Base-by-base conservation (phyloP, 2,113 vertebrate species). In the Pollimyrus isidori region DNA sequence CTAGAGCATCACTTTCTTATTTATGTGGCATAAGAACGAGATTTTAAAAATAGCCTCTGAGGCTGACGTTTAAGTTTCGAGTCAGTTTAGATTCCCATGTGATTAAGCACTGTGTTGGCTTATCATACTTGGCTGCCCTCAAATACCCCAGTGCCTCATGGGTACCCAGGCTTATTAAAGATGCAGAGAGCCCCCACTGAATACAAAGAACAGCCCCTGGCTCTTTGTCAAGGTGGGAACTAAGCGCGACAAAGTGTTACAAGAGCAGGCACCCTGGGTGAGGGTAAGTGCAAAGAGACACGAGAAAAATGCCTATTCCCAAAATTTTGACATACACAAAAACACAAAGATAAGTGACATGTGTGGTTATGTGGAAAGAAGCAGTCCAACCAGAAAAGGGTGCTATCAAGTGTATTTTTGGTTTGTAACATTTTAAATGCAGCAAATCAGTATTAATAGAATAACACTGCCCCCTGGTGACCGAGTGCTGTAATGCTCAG, bases 341-440 rank as follows among this genome's bases (percentile, higher is more conserved):
- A 42, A 39, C 42, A 80, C 5, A 80, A 80, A 80, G 13, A 35
- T 35, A 76, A 76, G 17, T 19, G 73, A 80, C 73, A 80, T 80
- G 39, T 80, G 69, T 19, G 35, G 5, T 80, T 42, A 80, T 42
- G 35, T 80, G 35, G 5, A 69, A 85, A 58, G 39, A 89, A 90
- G 49, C 23, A 87, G 83, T 89, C 19, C 48, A 88, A 65, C 50
- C 73, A 89, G 62, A 76, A 88, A 73, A 84, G 89, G 49, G 92
- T 91, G 56, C 26, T 94, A 92, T 93, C 91, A 94, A 94, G 93
- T 94, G 93, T 95, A 95, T 95, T 92, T 95, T 96, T 95, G 94
- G 94, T 93, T 95, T 92, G 90, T 91, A 91, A 95, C 92, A 94
- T 94, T 91, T 90, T 92, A 93, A 93, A 94, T 93, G 92, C 92